Percentiles rank a stretch among this genome's conserved stretches.
Conservation (phyloP, 2,888 invertebrate species). For the Xylophagus ater region DNA sequence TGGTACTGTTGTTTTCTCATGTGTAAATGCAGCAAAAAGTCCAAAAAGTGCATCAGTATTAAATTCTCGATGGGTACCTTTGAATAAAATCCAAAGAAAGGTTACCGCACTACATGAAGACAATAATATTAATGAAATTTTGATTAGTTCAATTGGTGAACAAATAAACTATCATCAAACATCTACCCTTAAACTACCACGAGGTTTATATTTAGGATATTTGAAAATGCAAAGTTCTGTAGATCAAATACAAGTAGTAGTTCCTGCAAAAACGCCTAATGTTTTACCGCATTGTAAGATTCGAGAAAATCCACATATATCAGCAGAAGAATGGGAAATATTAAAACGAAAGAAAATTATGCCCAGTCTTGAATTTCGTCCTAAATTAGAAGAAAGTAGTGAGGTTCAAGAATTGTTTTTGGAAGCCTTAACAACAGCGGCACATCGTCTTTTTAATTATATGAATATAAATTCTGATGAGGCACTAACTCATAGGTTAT, state of each 20-base stretch:
- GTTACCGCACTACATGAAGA: conserved; percentile 61
- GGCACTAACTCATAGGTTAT: conserved; percentile 66
- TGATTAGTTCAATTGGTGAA: conserved; percentile 79
- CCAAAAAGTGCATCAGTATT: conserved; percentile 79
- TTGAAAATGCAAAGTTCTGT: conserved; percentile 94
- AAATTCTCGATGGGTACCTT: conserved; percentile 85
- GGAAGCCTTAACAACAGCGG: conserved; percentile 61
- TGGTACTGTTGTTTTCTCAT: conserved; percentile 83
- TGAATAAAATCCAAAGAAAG: conserved; percentile 73
- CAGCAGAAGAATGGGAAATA: conserved; percentile 94
- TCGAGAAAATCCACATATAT: conserved; percentile 90
- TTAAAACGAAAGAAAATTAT: conserved; percentile 52
- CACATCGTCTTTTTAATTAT: conserved; percentile 63
- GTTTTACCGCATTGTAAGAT: conserved; percentile 89
- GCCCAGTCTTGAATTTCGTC: conserved; percentile 32
- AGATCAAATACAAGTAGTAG: conserved; percentile 86
- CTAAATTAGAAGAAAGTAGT: conserved; percentile 44
- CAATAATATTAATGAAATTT: conserved; percentile 66
- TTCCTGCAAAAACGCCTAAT: conserved; percentile 85
- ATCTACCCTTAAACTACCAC: conserved; percentile 67
- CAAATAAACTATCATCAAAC: conserved; percentile 55
- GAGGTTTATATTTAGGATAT: conserved; percentile 91
- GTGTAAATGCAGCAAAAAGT: conserved; percentile 54
- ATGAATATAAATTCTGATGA: conserved; percentile 67
- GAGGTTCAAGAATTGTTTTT: conserved; percentile 74